A percentile compares a stretch with the other conserved stretches of the same genome.
These are phyloP conservation scores for Pomatostomus ruficeps DNA, from an alignment of 2,113 vertebrate genomes.

Conservation along the genomic window DNA sequence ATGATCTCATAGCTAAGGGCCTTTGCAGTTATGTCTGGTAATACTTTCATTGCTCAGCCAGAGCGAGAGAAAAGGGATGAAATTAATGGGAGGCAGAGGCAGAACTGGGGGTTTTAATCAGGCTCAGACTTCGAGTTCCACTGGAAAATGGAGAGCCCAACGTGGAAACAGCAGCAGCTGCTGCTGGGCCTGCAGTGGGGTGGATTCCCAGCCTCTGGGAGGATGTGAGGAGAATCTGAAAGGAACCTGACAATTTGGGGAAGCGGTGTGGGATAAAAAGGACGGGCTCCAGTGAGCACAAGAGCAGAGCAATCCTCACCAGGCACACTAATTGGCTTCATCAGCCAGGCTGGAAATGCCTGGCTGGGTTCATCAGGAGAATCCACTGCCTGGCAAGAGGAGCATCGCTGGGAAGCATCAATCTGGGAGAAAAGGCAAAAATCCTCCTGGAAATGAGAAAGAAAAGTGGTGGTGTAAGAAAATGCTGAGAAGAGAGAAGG, in stretches of 20 bases:
- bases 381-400: background rate
- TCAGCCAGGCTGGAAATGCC: background rate
- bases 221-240: background rate
- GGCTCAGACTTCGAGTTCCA: background rate
- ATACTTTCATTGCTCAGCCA: background rate
- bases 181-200: background rate
- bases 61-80: background rate
- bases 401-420: accelerated
- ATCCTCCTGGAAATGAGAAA: background rate
- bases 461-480: background rate
- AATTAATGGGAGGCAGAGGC: background rate
- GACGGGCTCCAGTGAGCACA: background rate
- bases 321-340: background rate
- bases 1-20: background rate
- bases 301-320: background rate
- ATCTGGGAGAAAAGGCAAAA: background rate
- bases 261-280: background rate
- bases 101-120: background rate
- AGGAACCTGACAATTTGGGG: background rate
- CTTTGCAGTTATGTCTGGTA: background rate
- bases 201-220: background rate
- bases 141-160: background rate
- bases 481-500: background rate
- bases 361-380: background rate
- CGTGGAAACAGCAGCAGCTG: background rate